Base-by-base conservation (phyloP, 2,797 vertebrate genomes). In the Tinamus major region DNA sequence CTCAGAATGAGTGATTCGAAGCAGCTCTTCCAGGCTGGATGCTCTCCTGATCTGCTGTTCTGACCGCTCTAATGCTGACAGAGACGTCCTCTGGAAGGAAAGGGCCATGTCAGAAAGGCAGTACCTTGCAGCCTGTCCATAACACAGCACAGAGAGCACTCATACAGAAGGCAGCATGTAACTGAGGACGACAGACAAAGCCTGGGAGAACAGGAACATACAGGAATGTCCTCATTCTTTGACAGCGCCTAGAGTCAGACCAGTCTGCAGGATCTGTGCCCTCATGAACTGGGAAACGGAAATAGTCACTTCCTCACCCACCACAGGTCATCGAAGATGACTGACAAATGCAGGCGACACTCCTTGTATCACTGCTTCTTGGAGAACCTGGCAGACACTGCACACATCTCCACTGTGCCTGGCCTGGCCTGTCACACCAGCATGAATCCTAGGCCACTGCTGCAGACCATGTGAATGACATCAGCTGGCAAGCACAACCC, bases 21-120 rank as follows among this genome's bases (percentile, higher is more conserved):
- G 98, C 56, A 99, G 95, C 91, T 99, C 99, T 46, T 99, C 99
- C 87, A 99, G 97, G 89, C 98, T 99, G 35, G 98, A 98, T 79
- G 99, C 98, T 6, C 98, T 98, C 49, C 98, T 98, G 51, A 99
- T 98, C 83, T 98, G 98, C 89, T 97, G 97, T 74, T 99, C 99
- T 97, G 98, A 99, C 42, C 74, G 94, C 79, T 99, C 98, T 97
- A 99, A 80, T 44, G 98, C 97, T 75, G 98, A 98, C 92, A 72
- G 96, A 33, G 97, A 93, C 16, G 95, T 91, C 48, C 77, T 96
- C 97, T 98, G 80, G 24, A 91, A 91, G 42, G 41, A 59, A 82
- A 80, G 19, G 10, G 13, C 9, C 3, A 51, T 35, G 55, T 94
- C 79, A 94, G 31, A 87, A 55, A 75, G 77, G 5, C 33, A 23